A percentile compares a stretch with the other conserved stretches of the same genome.
phyloP scores from a whole-genome alignment of 2,113 vertebrate species.

The Gallinago jamesoni region DNA sequence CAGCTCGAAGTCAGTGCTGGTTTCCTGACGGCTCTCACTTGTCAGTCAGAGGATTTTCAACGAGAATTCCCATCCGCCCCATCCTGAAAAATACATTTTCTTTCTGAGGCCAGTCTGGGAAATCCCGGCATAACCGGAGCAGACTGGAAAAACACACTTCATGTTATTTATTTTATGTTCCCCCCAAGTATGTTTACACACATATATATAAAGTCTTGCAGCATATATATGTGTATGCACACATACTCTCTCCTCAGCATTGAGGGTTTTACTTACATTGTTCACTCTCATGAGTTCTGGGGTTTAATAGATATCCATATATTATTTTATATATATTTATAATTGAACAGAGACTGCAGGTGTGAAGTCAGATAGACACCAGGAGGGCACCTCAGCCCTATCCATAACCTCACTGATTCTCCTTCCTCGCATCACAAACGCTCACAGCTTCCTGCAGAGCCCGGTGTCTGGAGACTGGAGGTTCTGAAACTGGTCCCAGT shows the following conservation, averaged over 20 bases:
- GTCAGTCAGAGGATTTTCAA: background rate
- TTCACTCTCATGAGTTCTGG: background rate
- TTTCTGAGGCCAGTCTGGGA: background rate
- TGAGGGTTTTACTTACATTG: background rate
- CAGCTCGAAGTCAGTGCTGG: background rate
- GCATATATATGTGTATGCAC: background rate
- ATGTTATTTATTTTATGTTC: background rate
- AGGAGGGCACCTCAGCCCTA: background rate
- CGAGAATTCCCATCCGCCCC: background rate
- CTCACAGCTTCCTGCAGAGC: background rate
- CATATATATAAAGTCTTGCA: background rate
- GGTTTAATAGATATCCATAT: background rate
- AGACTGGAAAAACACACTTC: background rate
- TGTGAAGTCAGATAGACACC: background rate
- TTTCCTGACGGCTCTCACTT: background rate
- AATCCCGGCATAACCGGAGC: background rate
- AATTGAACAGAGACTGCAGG: background rate
- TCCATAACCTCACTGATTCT: background rate
- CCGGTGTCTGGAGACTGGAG: background rate
- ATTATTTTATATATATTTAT: no score
- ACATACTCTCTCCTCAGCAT: background rate
- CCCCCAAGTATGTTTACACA: background rate
- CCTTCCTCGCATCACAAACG: accelerated
- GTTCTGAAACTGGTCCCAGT: background rate
- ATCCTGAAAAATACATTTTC: background rate